Base-by-base conservation (phyloP, 2,888 invertebrate genomes). In the Drosophila ochracea region DNA sequence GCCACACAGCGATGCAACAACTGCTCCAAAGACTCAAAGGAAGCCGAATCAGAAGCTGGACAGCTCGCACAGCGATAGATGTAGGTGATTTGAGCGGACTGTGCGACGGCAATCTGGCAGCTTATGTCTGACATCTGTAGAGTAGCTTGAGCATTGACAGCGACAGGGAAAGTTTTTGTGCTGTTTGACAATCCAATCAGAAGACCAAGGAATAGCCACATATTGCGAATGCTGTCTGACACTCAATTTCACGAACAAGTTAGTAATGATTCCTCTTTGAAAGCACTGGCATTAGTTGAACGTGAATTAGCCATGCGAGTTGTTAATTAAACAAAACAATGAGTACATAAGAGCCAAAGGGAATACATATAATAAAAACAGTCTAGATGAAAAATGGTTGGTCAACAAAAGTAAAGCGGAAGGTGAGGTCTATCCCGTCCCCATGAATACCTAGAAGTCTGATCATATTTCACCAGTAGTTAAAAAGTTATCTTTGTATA, bases 11-110 rank as follows among this genome's bases (percentile, higher is more conserved):
- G 75, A 25, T 78, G 43, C 21, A 85, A 16, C 2, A 67, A 54
- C 61, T 62, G 52, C 33, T 87, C 90, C 57, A 80, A n/a, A 3
- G 50, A 41, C 4, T 39, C 35, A 31, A 75, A 43, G 2, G 55
- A 13, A 0, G 21, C 31, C 3, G 70, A 54, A 16, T 16, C 37
- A 11, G 57, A 25, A 7, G 50, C 49, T 6, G 61, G 58, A 33
- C 87, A 87, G 47, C 73, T 89, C 5, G 73, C 57, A 66, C 91
- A 87, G 9, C 82, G 87, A 65, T 87, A 87, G 30, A 87, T 69
- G 30, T 78, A 87, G 13, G 70, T 89, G 25, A 80, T 55, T 43
- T 87, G 91, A 10, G 77, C 59, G 2, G 61, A 52, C 31, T 73
- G 76, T 6, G 63, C 2, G 2, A n/a, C 43, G 5, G 76, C 87